phyloP scores from a whole-genome alignment of 1,140 invertebrate genomes.

The Camponotus pennsylvanicus region DNA sequence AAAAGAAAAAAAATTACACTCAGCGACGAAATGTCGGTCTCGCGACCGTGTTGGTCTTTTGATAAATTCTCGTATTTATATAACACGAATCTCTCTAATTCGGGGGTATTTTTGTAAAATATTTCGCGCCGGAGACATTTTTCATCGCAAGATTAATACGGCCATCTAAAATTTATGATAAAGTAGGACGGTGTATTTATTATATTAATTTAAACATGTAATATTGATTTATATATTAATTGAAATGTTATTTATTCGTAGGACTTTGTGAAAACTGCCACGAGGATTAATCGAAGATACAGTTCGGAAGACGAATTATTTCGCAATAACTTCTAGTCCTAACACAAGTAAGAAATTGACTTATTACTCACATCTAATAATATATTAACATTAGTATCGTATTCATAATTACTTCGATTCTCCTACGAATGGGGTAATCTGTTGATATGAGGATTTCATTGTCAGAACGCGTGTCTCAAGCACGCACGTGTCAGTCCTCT shows the following conservation, averaged over 20 bases:
- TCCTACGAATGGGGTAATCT: background rate
- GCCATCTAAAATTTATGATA: too few species aligned
- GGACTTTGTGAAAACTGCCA: background rate
- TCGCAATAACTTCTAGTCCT: background rate
- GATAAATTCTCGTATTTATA: too few species aligned
- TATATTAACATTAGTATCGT: background rate
- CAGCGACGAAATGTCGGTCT: too few species aligned
- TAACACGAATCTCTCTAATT: too few species aligned
- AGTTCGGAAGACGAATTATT: background rate
- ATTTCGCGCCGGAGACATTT: too few species aligned
- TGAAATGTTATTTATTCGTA: background rate
- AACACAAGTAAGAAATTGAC: background rate
- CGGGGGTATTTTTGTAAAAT: too few species aligned
- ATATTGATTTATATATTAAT: too few species aligned
- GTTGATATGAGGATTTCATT: background rate
- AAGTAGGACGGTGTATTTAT: background rate
- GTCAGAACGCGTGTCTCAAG: background rate
- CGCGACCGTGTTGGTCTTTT: too few species aligned
- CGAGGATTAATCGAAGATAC: background rate
- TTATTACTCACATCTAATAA: background rate
- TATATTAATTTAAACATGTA: background rate
- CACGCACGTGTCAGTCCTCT: constrained; percentile 1
- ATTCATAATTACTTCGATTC: background rate
- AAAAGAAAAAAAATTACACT: constrained; percentile 4
- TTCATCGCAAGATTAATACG: too few species aligned